Evolutionary conservation across 1,140 invertebrate genomes (phyloP).

Genomic region (Tigriopus japonicus): DNA sequence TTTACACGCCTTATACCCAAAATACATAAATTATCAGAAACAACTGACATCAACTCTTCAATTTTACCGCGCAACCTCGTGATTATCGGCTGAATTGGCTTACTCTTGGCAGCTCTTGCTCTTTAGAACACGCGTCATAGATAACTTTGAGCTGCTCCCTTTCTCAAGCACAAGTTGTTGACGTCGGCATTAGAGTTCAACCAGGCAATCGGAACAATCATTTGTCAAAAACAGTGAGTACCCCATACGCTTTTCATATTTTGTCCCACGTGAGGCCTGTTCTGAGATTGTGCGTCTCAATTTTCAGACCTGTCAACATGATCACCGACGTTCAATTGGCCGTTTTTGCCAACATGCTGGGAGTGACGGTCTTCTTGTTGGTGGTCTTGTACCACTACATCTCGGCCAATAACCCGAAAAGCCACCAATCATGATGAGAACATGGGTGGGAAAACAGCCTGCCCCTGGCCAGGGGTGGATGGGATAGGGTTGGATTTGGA

Average conservation of each 20-base stretch:
- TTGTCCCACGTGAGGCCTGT: neutral
- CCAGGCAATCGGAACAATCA: too few relatives aligned
- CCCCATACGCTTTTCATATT: neutral
- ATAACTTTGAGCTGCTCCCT: too few relatives aligned
- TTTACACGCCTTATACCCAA: too few relatives aligned
- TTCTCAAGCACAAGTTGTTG: too few relatives aligned
- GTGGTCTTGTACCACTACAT: constrained; percentile 95
- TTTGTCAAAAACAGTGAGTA: constrained; percentile 1
- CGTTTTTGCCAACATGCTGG: constrained; percentile 84
- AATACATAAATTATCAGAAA: too few relatives aligned
- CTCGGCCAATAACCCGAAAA: constrained; percentile 44
- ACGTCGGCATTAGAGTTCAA: too few relatives aligned
- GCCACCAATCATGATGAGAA: neutral
- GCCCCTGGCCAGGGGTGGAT: neutral
- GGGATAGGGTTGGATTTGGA: neutral
- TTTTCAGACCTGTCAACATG: constrained; percentile 39
- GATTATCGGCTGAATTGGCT: too few relatives aligned
- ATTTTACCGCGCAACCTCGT: too few relatives aligned
- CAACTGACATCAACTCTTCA: too few relatives aligned
- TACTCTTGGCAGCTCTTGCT: too few relatives aligned
- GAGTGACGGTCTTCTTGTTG: constrained; percentile 75
- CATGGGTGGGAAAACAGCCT: neutral
- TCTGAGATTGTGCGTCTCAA: neutral
- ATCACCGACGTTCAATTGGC: constrained; percentile 90
- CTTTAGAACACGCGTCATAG: too few relatives aligned